Evolutionary conservation across 2,888 invertebrate species (phyloP).

Genomic region (Cryptophagus acutangulus): DNA sequence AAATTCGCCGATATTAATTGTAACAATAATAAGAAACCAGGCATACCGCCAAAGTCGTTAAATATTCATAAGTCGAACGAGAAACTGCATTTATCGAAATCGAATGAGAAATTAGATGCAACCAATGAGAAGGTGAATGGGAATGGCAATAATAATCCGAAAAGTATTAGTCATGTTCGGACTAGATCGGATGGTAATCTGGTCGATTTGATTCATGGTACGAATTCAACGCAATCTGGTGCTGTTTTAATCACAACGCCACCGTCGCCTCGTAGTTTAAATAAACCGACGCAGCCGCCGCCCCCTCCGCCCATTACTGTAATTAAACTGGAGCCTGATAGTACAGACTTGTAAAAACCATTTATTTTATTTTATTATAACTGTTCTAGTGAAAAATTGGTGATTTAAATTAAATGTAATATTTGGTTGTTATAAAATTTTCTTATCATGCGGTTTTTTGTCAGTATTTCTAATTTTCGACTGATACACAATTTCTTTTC

Average conservation of each 20-base stretch:
- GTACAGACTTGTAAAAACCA: conserved; percentile 42
- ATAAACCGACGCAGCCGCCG: conserved; percentile 47
- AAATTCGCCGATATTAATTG: conserved; percentile 38
- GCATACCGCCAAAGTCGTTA: conserved; percentile 35
- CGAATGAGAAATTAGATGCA: conserved; percentile 28
- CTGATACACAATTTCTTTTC: too few relatives aligned
- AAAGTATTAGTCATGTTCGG: conserved; percentile 38
- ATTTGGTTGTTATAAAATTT: too few relatives aligned
- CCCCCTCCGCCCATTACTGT: conserved; percentile 43
- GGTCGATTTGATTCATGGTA: conserved; percentile 34
- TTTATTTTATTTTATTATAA: conserved; percentile 12
- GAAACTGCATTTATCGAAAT: conserved; percentile 21
- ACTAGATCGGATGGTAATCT: conserved; percentile 48
- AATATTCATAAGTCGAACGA: conserved; percentile 17
- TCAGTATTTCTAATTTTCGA: too few relatives aligned
- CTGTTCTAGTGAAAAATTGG: conserved; percentile 22
- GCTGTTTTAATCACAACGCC: conserved; percentile 31
- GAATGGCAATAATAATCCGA: conserved; percentile 40
- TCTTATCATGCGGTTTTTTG: too few relatives aligned
- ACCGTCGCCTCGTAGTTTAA: conserved; percentile 41
- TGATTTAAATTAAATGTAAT: too few relatives aligned
- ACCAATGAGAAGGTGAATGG: conserved; percentile 37
- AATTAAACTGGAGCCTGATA: conserved; percentile 35
- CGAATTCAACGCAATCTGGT: conserved; percentile 10
- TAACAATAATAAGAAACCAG: conserved; percentile 33